phyloP scores from a whole-genome alignment of 2,113 vertebrate genomes.

The Protomyctophum bolini region DNA sequence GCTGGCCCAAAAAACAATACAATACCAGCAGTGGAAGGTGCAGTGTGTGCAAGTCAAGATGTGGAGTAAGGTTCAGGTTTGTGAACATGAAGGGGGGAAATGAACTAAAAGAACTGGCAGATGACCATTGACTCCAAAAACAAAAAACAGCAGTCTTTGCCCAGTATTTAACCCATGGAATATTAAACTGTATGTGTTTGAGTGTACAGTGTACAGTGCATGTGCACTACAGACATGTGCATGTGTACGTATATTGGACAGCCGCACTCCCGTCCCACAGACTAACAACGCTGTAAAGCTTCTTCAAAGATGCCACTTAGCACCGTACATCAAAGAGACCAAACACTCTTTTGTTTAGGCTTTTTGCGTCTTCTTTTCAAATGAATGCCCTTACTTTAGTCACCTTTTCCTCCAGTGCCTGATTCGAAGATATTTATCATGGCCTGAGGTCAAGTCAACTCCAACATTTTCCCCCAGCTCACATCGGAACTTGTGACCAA shows the following conservation, averaged over 20 bases:
- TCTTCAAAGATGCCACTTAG: slow-evolving; percentile 62
- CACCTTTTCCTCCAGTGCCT: not conserved
- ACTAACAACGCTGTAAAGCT: slow-evolving; percentile 53
- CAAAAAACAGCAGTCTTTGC: slow-evolving; percentile 27
- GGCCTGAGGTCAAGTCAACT: slow-evolving; percentile 1
- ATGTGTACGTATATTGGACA: slow-evolving; percentile 4
- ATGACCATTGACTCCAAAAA: slow-evolving; percentile 28
- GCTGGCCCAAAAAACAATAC: not conserved
- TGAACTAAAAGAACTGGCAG: slow-evolving; percentile 9
- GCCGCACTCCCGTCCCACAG: slow-evolving; percentile 30
- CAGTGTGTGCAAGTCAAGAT: slow-evolving; percentile 17
- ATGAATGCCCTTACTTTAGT: no score
- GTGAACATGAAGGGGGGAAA: slow-evolving; percentile 38
- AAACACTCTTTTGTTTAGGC: not conserved
- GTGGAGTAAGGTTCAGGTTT: slow-evolving; percentile 17
- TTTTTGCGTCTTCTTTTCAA: slow-evolving; percentile 1
- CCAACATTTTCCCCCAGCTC: not conserved
- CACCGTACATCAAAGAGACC: slow-evolving; percentile 47
- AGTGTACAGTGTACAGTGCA: not conserved
- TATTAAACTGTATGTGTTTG: not conserved
- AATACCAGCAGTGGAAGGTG: not conserved
- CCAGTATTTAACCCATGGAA: slow-evolving; percentile 8
- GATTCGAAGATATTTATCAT: slow-evolving; percentile 13
- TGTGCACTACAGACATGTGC: slow-evolving; percentile 14
- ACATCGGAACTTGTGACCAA: slow-evolving; percentile 12